phyloP scores from a whole-genome alignment of 1,140 invertebrate genomes.

The Mya arenaria region DNA sequence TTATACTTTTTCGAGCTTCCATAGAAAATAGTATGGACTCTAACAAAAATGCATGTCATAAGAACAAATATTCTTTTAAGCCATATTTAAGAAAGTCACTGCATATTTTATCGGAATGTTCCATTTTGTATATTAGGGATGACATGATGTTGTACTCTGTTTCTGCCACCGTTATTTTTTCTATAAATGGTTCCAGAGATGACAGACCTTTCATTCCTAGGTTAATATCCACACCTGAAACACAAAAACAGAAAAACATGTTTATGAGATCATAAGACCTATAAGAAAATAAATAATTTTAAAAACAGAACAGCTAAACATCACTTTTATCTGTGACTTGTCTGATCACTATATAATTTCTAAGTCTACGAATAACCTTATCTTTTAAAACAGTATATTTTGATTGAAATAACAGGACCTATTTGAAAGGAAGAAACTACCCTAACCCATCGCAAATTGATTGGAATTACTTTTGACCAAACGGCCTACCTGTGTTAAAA shows the following conservation, averaged over 20 bases:
- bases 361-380: too few species aligned
- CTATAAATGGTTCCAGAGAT: conserved; percentile 70
- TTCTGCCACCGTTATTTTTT: conserved; percentile 66
- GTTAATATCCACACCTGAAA: conserved; percentile 77
- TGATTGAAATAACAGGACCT: neutral
- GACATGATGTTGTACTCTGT: conserved; percentile 70
- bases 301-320: too few species aligned
- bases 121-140: conserved; percentile 70
- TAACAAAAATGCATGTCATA: too few species aligned
- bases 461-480: too few species aligned
- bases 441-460: too few species aligned
- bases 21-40: too few species aligned
- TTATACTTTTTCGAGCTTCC: too few species aligned
- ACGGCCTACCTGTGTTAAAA: conserved; percentile 73
- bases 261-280: neutral
- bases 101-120: conserved; percentile 67
- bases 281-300: neutral
- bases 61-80: conserved; percentile 70
- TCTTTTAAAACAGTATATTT: too few species aligned
- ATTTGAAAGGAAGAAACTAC: neutral
- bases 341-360: too few species aligned
- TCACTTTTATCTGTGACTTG: too few species aligned
- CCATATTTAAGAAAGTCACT: conserved; percentile 71
- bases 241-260: conserved; percentile 9
- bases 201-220: conserved; percentile 71